Base-by-base conservation (phyloP, 1,140 invertebrate species). In the Dreissena polymorpha region DNA sequence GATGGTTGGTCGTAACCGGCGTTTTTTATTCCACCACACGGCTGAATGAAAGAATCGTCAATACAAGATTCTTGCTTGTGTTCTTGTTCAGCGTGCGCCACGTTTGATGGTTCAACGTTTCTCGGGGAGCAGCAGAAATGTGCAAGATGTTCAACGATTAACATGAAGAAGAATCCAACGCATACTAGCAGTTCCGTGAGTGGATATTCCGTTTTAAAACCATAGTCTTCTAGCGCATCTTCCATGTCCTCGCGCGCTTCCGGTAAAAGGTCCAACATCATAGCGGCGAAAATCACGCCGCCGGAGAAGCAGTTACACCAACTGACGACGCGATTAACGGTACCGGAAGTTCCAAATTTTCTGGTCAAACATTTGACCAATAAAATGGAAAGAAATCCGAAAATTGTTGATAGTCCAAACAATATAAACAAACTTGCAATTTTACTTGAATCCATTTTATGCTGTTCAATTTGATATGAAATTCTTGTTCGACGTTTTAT, bases 201-300 rank as follows among this genome's bases (percentile, higher is more conserved):
- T 3, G 88, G 88, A 63, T 84, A 88, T 10, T 89, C 75, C 55
- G 51, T 25, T 12, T 78, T 14, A 14, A 27, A 64, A 10, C 57
- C 76, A 10, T 21, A n/a, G 6, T 57, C 14, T 16, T 29, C 27
- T 2, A 74, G 51, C 39, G 55, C 73, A 21, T 68, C 12, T 16
- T 87, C 83, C 16, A 94, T 85, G 63, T 85, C 88, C 25, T 92
- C 88, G 53, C 90, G 83, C 7, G 94, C 94, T 83, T 94, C 94
- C 5, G 94, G 94, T 81, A 94, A 90, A 23, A 95, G 87, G 87
- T 94, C 93, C 0, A 95, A 87, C 13, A 95, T 89, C 74, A 93
- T 94, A 25, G 94, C 94, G 8, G 89, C 93, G 18, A 95, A 88
- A 85, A 95, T 95, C 50, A 95, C 94, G 18, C 94, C 94, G 14